phyloP scores from a whole-genome alignment of 2,113 vertebrate genomes.

The Piaya cayana region DNA sequence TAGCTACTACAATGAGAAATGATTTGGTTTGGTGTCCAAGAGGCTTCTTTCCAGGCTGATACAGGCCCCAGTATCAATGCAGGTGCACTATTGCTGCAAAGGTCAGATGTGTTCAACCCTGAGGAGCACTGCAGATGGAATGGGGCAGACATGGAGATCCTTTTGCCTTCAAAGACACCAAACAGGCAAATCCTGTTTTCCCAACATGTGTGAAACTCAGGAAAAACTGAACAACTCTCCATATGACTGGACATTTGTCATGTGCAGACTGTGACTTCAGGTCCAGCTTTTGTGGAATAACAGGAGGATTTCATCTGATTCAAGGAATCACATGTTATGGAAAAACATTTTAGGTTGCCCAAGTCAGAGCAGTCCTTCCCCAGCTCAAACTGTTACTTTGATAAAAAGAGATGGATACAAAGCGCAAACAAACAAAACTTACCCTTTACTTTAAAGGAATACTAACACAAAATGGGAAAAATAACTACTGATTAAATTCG shows the following conservation, averaged over 20 bases:
- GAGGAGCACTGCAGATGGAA: background rate
- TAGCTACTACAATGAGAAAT: background rate
- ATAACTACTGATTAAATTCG: background rate
- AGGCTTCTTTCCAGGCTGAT: background rate
- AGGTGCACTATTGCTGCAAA: background rate
- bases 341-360: background rate
- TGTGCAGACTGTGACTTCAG: background rate
- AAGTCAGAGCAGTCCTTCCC: background rate
- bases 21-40: background rate
- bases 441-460: background rate
- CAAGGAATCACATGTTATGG: background rate
- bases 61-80: fast-evolving
- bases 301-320: background rate
- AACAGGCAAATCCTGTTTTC: background rate
- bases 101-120: background rate
- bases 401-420: background rate
- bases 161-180: background rate
- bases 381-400: background rate
- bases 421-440: background rate
- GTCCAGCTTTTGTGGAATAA: background rate
- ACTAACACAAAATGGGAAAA: background rate
- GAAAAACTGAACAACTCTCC: background rate
- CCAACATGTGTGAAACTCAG: background rate
- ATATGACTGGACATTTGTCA: background rate
- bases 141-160: background rate